Percentiles rank a stretch among this genome's conserved stretches.
Conservation (phyloP, 2,888 invertebrate genomes). For the Psylliodes chrysocephalus region DNA sequence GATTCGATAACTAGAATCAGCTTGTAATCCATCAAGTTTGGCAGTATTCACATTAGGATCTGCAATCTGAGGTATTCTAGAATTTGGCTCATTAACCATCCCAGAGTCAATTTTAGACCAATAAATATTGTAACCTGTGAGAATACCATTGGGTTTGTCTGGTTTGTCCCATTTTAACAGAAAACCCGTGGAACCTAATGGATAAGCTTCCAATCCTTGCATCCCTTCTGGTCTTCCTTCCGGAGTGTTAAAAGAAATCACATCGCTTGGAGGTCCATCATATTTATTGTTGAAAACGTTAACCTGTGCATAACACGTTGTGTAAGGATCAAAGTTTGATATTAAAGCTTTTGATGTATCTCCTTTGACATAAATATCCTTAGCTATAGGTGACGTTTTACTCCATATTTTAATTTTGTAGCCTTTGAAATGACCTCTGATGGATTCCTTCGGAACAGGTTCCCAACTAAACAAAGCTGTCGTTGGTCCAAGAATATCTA, state of each 20-base stretch:
- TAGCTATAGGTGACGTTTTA: conserved; percentile 63
- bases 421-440: conserved; percentile 93
- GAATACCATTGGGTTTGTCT: conserved; percentile 87
- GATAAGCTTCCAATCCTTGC: conserved; percentile 82
- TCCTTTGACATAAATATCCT: conserved; percentile 78
- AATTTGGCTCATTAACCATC: conserved; percentile 59
- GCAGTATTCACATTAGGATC: conserved; percentile 82
- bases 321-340: conserved; percentile 84
- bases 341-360: conserved; percentile 80
- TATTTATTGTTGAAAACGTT: conserved; percentile 91
- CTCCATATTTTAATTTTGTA: conserved; percentile 98
- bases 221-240: conserved; percentile 93
- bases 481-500: conserved; percentile 81
- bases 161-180: conserved; percentile 94
- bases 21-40: conserved; percentile 84
- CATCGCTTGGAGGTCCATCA: conserved; percentile 90
- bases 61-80: conserved; percentile 75
- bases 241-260: conserved; percentile 85
- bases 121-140: conserved; percentile 93
- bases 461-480: conserved; percentile 90
- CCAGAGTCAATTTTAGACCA: conserved; percentile 79
- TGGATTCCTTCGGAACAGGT: conserved; percentile 80
- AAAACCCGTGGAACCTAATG: conserved; percentile 90
- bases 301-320: conserved; percentile 88
- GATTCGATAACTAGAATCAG: conserved; percentile 88